Evolutionary conservation across 1,140 invertebrate genomes (phyloP), one percentile per base, ranked within the genome.

Genomic region (Dryas iulia): DNA sequence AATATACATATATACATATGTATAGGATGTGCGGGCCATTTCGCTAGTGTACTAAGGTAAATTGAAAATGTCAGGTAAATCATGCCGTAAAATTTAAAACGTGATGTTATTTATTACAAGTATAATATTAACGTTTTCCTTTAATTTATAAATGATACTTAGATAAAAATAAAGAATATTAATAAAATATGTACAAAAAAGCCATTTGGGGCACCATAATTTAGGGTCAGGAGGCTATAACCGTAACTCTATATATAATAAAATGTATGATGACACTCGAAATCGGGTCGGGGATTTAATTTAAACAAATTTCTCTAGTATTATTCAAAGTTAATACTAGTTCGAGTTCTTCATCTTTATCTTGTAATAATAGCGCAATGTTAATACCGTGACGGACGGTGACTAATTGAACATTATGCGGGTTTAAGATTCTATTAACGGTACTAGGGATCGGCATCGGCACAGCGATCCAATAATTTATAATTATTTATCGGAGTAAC

Each of bases 401-500:
- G 79, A 85, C 76, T 82, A 81, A 86, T 84, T 66, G 68, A 70
- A 76, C 70, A 81, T 83, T 84, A 86, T 80, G 66, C 60, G 57
- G 71, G 63, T 75, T 80, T 71, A 73, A 76, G 71, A 82, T 75
- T 81, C 74, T 83, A 81, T 81, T 84, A 87, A 87, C 83, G 81
- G 83, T 78, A 81, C 77, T 67, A 30, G 52, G 61, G 39, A 69
- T 60, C 64, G 58, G 73, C 52, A 59, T 31, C 56, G 59, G 61
- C 56, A 57, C 61, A 56, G 26, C 53, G 65, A 74, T 76, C 76
- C 68, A 59, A 69, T 81, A 81, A 83, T 57, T 82, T 78, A 78
- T 68, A 75, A 59, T 74, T 75, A 80, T 82, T 81, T 84, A 83
- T 81, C 68, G 54, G 26, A 60, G 31, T 59, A 68, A 59, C 60